Evolutionary conservation across 1,140 invertebrate genomes (phyloP).

Genomic region (Amyelois transitella): DNA sequence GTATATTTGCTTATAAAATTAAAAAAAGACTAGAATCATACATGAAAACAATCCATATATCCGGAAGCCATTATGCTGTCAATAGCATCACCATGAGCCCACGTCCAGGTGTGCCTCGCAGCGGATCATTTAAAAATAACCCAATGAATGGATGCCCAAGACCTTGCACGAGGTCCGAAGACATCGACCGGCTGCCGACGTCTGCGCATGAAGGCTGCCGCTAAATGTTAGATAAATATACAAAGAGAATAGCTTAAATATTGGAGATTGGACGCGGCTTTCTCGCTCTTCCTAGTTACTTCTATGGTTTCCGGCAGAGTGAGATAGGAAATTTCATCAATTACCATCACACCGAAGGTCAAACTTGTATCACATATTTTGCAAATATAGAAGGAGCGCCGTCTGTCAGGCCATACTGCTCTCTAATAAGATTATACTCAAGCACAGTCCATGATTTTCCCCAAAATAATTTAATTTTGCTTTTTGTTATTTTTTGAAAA

Average conservation of each 20-base stretch:
- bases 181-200: background rate
- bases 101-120: conserved; percentile 23
- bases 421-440: too few relatives aligned
- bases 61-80: background rate
- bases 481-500: too few relatives aligned
- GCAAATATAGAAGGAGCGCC: too few relatives aligned
- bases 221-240: background rate
- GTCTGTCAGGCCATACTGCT: too few relatives aligned
- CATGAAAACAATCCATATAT: background rate
- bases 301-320: too few relatives aligned
- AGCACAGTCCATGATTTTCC: too few relatives aligned
- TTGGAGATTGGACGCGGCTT: too few relatives aligned
- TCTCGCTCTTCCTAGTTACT: too few relatives aligned
- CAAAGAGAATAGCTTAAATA: background rate
- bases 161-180: conserved; percentile 32
- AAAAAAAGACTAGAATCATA: background rate
- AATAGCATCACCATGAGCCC: conserved; percentile 1
- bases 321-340: too few relatives aligned
- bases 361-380: too few relatives aligned
- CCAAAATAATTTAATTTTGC: too few relatives aligned
- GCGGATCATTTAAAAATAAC: conserved; percentile 46
- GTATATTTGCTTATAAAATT: background rate
- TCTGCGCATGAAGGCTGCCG: background rate
- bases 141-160: conserved; percentile 50
- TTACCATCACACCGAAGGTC: too few relatives aligned